A percentile compares a stretch with the other conserved stretches of the same genome.
phyloP scores from a whole-genome alignment of 2,113 vertebrate genomes.

The Tinamus guttatus region DNA sequence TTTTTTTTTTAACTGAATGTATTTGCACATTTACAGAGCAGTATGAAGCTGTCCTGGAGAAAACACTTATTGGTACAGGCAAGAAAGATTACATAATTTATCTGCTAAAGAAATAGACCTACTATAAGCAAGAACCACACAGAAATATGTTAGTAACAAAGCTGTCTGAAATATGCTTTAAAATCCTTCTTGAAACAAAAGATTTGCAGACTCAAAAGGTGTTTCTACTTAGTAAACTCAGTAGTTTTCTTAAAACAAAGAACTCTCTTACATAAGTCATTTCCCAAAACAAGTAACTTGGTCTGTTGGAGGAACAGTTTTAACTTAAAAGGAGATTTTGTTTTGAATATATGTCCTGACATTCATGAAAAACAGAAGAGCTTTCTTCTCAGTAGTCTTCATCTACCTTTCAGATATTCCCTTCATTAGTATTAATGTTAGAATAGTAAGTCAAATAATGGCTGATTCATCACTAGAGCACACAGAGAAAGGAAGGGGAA shows the following conservation, averaged over 20 bases:
- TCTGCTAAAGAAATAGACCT: not conserved
- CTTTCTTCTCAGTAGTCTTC: not conserved
- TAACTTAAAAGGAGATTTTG: slow-evolving; percentile 14
- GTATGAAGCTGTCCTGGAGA: not conserved
- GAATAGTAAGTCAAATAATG: not conserved
- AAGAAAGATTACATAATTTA: not conserved
- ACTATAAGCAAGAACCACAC: not conserved
- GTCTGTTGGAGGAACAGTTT: not conserved
- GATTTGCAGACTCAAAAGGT: not conserved
- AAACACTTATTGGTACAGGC: not conserved
- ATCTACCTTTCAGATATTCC: not conserved
- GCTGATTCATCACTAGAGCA: not conserved
- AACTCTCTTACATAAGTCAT: not conserved
- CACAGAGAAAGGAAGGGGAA: not conserved
- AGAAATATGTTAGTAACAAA: not conserved
- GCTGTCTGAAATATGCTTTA: not conserved
- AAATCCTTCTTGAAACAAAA: not conserved
- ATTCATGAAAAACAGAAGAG: not conserved
- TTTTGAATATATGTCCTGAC: not conserved
- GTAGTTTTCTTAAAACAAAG: not conserved
- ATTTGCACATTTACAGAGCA: not conserved
- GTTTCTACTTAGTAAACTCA: not conserved
- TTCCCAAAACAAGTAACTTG: not conserved
- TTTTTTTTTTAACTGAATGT: not conserved
- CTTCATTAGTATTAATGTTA: not conserved